Evolutionary conservation across 2,888 invertebrate genomes (phyloP).

Genomic region (Cephalotes varians): DNA sequence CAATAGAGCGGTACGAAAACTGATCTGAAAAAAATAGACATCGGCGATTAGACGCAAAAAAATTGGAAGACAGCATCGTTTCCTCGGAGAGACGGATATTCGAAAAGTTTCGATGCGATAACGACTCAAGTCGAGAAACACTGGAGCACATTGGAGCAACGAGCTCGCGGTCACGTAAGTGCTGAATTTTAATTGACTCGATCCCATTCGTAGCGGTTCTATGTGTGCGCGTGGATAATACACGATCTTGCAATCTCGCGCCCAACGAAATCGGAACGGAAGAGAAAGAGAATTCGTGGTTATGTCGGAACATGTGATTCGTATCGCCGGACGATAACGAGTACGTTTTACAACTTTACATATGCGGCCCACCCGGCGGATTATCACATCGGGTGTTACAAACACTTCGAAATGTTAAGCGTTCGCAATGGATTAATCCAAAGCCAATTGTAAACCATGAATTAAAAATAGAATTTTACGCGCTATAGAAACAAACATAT

Average conservation of each 20-base stretch:
- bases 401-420: slow-evolving; percentile 4
- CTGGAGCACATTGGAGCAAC: neutral
- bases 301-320: neutral
- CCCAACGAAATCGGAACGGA: slow-evolving; percentile 25
- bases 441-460: neutral
- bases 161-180: neutral
- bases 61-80: neutral
- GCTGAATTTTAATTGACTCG: slow-evolving; percentile 9
- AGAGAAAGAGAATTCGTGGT: slow-evolving; percentile 20
- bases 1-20: neutral
- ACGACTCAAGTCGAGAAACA: neutral
- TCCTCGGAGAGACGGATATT: neutral
- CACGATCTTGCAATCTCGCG: neutral
- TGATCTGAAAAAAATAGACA: neutral
- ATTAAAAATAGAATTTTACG: neutral
- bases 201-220: neutral
- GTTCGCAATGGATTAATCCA: slow-evolving; percentile 10
- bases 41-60: neutral
- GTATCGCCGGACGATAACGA: slow-evolving; percentile 22
- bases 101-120: neutral
- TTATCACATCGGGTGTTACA: neutral
- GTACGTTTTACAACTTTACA: slow-evolving; percentile 15
- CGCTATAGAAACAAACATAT: neutral
- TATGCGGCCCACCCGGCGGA: neutral
- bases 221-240: neutral